Conservation (phyloP, 2,888 invertebrate genomes). For the Dorcus hopei region DNA sequence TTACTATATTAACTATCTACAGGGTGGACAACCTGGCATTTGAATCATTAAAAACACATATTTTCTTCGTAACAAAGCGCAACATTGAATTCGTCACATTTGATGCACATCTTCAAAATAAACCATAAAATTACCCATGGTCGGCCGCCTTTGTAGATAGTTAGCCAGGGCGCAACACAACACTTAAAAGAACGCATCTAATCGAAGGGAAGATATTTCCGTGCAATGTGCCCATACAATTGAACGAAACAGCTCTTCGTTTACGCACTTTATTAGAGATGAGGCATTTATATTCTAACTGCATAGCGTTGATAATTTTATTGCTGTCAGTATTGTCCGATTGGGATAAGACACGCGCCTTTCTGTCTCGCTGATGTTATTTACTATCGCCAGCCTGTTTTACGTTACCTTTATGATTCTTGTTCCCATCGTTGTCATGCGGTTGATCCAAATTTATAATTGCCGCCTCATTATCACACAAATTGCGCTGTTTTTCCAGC, state of each 20-base stretch:
- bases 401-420: conserved; percentile 40
- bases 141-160: conserved; percentile 30
- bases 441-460: conserved; percentile 15
- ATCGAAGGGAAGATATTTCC: conserved; percentile 21
- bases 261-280: conserved; percentile 38
- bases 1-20: no score
- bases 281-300: conserved; percentile 48
- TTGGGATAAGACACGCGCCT: conserved; percentile 46
- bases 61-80: no score
- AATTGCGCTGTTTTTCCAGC: conserved; percentile 16
- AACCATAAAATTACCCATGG: conserved; percentile 40
- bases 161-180: conserved; percentile 32
- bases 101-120: conserved; percentile 19
- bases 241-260: conserved; percentile 17
- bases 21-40: no score
- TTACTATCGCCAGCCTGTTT: conserved; percentile 34
- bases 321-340: conserved; percentile 44
- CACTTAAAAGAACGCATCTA: conserved; percentile 39
- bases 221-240: conserved; percentile 17
- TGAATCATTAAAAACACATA: no score
- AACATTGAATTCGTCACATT: conserved; percentile 16
- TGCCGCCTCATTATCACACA: conserved; percentile 23
- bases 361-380: conserved; percentile 37
- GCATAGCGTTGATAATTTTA: conserved; percentile 49
- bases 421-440: conserved; percentile 40